Percentiles rank a stretch among this genome's conserved stretches.
These are phyloP conservation scores for Oscheius sp. DNA, from an alignment of 2,888 invertebrate species.

Conservation along the genomic window DNA sequence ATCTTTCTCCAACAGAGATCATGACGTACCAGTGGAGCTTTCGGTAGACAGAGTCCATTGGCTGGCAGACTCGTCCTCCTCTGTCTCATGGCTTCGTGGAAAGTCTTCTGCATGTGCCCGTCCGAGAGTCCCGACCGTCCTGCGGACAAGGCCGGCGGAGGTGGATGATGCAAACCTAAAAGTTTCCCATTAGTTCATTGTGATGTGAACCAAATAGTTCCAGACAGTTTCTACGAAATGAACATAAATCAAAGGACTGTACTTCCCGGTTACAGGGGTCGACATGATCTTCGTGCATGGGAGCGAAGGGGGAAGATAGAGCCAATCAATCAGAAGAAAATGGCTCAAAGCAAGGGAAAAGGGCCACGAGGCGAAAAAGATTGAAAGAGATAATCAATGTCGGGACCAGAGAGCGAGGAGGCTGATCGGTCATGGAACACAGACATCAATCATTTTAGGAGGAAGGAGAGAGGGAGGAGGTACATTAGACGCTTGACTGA, in stretches of 20 bases:
- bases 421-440: slow-evolving; percentile 8
- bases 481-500: slow-evolving; percentile 22
- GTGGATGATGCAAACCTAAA: slow-evolving; percentile 25
- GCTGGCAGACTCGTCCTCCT: slow-evolving; percentile 59
- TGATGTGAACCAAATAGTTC: background rate
- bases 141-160: slow-evolving; percentile 40
- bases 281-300: background rate
- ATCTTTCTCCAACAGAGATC: background rate
- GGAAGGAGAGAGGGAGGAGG: slow-evolving; percentile 9
- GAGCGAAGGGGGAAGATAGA: background rate
- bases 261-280: too few relatives aligned
- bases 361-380: background rate
- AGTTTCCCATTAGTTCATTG: background rate
- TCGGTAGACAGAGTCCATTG: slow-evolving; percentile 45
- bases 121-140: slow-evolving; percentile 52
- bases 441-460: background rate
- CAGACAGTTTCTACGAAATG: too few relatives aligned
- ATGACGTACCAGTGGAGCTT: slow-evolving; percentile 7
- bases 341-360: too few relatives aligned
- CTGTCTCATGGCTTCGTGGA: slow-evolving; percentile 57
- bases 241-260: too few relatives aligned
- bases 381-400: slow-evolving; percentile 1
- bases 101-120: slow-evolving; percentile 55
- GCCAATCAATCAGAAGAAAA: slow-evolving; percentile 13
- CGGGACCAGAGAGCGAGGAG: slow-evolving; percentile 11